Percentiles rank a stretch among this genome's conserved stretches.
These are phyloP conservation scores for Bubo blakistoni DNA, from an alignment of 2,113 vertebrate genomes.

Conservation along the genomic window DNA sequence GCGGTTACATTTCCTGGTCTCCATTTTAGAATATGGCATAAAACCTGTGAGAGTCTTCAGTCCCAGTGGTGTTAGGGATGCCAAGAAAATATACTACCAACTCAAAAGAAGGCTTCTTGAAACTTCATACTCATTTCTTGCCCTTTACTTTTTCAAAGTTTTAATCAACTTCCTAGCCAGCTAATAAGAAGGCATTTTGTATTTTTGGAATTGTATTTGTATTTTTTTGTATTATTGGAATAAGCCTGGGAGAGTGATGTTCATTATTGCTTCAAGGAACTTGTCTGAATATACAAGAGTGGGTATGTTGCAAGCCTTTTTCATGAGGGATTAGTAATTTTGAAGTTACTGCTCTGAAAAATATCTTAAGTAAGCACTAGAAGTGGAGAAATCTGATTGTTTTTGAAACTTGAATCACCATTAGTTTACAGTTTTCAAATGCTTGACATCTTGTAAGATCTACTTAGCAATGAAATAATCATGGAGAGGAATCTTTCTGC, in stretches of 20 bases:
- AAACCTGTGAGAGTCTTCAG: background rate
- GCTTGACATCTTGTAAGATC: background rate
- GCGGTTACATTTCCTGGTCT: background rate
- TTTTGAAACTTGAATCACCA: background rate
- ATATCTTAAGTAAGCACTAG: background rate
- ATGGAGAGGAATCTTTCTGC: background rate
- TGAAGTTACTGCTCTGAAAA: background rate
- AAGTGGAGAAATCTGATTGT: background rate
- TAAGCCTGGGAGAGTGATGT: background rate
- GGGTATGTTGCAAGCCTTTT: background rate
- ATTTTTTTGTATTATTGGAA: background rate
- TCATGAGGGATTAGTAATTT: background rate
- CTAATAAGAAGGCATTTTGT: background rate
- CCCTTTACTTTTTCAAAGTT: background rate
- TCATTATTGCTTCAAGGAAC: background rate
- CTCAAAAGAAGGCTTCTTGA: background rate
- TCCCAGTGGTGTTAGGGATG: background rate
- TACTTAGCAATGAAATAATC: background rate
- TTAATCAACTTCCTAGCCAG: background rate
- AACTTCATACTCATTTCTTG: background rate
- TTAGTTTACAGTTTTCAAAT: background rate
- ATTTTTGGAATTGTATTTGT: background rate
- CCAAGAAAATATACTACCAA: background rate
- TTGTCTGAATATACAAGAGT: background rate
- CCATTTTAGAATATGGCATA: background rate